Evolutionary conservation across 2,113 vertebrate genomes (phyloP), one percentile per base, ranked within the genome.

Genomic region (Formicarius rufipectus): DNA sequence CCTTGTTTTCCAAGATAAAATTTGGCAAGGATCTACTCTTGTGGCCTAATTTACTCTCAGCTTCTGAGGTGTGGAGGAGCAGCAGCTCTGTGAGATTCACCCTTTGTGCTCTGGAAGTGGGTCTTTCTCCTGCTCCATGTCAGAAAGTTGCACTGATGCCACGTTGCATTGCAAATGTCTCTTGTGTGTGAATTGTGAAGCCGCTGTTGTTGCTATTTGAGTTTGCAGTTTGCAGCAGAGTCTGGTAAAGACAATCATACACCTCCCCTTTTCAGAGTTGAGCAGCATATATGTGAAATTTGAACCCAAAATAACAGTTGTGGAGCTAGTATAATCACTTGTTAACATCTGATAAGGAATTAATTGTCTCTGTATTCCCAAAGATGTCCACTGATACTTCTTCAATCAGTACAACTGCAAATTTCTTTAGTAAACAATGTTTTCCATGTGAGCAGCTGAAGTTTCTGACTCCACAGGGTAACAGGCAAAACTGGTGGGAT

Each of bases 1-100:
- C 12, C 44, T 83, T 94, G 68, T 90, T 95, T 96, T 93, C 84
- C 56, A 53, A 77, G 67, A 90, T 78, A 76, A 92, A 96, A 95
- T 60, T 84, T 96, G 79, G 82, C 92, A 90, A 67, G 39, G 27
- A 24, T 40, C 60, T 63, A 13, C 22, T 90, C 45, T 49, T 76
- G 59, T 93, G 87, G 78, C 55, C 55, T 74, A 33, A 9, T 73
- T 94, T 83, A 27, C 52, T 83, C 62, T 69, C 31, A 58, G 67
- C 47, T 62, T 88, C 56, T 90, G 78, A 91, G 72, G n/a, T 93
- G 60, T 69, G 53, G 74, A 92, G 56, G 18, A 89, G 72, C 63
- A 80, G 31, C 42, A 76, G 9, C 35, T 84, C 59, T 59, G 67
- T 33, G 71, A 79, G 14, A 60, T 88, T 85, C 25, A 52, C 23